phyloP scores from a whole-genome alignment of 2,113 vertebrate species.

The Lepisosteus osseus region DNA sequence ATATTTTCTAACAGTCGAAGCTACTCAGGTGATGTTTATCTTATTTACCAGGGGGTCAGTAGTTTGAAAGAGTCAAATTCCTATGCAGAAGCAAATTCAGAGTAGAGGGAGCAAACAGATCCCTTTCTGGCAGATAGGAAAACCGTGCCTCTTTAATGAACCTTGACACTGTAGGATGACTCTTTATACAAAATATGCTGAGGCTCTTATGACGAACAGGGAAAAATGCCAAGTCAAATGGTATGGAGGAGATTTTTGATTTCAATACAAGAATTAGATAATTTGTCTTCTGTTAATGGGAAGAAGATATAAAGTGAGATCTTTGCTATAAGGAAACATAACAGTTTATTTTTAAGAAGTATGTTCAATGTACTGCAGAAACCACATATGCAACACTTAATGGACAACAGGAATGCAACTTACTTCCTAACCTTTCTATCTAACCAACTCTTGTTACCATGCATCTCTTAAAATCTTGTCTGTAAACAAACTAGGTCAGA shows the following conservation, averaged over 20 bases:
- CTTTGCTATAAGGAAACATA: neutral
- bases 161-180: constrained; percentile 47
- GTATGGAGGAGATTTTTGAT: constrained; percentile 25
- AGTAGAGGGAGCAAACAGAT: constrained; percentile 25
- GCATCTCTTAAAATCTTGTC: too few relatives aligned
- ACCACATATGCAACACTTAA: too few relatives aligned
- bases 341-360: too few relatives aligned
- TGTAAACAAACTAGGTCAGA: too few relatives aligned
- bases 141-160: constrained; percentile 26
- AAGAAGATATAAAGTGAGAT: neutral
- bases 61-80: constrained; percentile 32
- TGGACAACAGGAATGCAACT: too few relatives aligned
- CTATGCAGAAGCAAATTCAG: constrained; percentile 20
- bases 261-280: neutral
- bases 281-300: neutral
- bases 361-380: too few relatives aligned
- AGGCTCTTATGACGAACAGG: constrained; percentile 36
- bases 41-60: constrained; percentile 35
- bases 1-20: constrained; percentile 33
- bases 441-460: too few relatives aligned
- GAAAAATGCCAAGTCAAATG: constrained; percentile 27
- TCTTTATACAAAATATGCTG: constrained; percentile 56
- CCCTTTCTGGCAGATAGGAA: constrained; percentile 21
- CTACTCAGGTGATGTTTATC: constrained; percentile 28
- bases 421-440: too few relatives aligned